These are phyloP conservation scores for Calidris pugnax DNA, from an alignment of 2,113 vertebrate species.

Conservation along the genomic window DNA sequence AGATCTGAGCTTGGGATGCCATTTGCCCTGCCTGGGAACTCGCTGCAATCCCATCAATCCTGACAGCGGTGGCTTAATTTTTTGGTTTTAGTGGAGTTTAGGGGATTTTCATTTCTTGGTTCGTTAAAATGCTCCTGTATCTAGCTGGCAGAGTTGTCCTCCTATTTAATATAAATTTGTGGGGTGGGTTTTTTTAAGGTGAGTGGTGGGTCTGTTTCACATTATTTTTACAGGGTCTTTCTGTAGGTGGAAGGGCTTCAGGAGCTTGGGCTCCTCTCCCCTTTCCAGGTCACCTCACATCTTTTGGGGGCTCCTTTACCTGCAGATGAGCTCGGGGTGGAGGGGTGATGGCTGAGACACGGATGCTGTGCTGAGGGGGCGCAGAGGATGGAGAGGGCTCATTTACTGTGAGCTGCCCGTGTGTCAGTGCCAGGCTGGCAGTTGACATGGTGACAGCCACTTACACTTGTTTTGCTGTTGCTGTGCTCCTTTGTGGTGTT, in stretches of 20 bases:
- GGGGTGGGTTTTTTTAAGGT: not conserved
- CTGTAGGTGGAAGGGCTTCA: not conserved
- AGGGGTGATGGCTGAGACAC: not conserved
- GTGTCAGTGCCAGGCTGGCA: not conserved
- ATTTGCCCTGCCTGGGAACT: not conserved
- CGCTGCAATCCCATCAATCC: not conserved
- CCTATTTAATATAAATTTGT: not conserved
- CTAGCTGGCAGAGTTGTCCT: not conserved
- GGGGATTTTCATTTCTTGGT: not conserved
- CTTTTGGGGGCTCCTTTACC: not conserved
- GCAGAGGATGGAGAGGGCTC: not conserved
- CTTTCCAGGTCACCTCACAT: accelerated
- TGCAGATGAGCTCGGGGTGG: not conserved
- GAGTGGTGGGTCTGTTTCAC: not conserved
- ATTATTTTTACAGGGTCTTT: accelerated
- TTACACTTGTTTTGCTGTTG: not conserved
- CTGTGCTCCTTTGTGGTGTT: not conserved
- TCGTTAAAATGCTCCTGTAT: not conserved
- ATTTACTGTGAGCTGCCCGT: not conserved
- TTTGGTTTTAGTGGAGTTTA: not conserved
- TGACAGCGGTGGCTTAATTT: not conserved
- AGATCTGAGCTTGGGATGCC: not conserved
- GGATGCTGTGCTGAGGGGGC: not conserved
- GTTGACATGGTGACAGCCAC: not conserved
- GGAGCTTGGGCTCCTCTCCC: not conserved